phyloP scores from a whole-genome alignment of 2,113 vertebrate species.

The Oplegnathus fasciatus region DNA sequence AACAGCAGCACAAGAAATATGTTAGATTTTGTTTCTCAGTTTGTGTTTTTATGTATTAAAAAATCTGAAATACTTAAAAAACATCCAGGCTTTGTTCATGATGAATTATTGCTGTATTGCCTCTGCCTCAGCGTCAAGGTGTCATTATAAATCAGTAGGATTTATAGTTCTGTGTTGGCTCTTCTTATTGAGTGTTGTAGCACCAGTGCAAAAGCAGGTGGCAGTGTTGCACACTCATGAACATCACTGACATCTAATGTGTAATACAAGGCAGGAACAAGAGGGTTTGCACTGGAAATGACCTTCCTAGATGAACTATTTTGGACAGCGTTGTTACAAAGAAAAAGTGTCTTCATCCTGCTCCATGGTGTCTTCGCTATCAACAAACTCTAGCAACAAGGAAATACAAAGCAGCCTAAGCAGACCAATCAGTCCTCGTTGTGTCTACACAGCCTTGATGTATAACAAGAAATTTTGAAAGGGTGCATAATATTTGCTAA shows the following conservation, averaged over 20 bases:
- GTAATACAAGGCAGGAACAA: not conserved
- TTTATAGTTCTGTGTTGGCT: not conserved
- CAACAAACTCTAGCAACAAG: not conserved
- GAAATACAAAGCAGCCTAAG: not conserved
- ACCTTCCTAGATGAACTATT: not conserved
- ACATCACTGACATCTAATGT: not conserved
- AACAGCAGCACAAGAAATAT: not conserved
- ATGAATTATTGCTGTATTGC: not conserved
- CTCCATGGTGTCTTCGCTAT: not conserved
- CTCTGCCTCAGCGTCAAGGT: too few species aligned
- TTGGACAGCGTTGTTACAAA: not conserved
- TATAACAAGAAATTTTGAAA: not conserved
- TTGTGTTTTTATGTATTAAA: not conserved
- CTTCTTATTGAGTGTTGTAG: slow-evolving; percentile 24
- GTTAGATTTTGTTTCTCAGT: not conserved
- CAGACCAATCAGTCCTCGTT: not conserved
- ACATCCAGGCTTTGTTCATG: not conserved
- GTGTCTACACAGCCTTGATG: not conserved
- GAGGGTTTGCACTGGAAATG: not conserved
- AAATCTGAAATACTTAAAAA: not conserved
- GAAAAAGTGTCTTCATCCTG: not conserved
- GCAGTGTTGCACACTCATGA: slow-evolving; percentile 44
- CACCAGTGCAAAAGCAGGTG: slow-evolving; percentile 44
- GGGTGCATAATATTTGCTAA: not conserved
- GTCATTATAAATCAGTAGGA: not conserved